Base-by-base conservation (phyloP, 2,113 vertebrate genomes). In the Maccullochella peelii region DNA sequence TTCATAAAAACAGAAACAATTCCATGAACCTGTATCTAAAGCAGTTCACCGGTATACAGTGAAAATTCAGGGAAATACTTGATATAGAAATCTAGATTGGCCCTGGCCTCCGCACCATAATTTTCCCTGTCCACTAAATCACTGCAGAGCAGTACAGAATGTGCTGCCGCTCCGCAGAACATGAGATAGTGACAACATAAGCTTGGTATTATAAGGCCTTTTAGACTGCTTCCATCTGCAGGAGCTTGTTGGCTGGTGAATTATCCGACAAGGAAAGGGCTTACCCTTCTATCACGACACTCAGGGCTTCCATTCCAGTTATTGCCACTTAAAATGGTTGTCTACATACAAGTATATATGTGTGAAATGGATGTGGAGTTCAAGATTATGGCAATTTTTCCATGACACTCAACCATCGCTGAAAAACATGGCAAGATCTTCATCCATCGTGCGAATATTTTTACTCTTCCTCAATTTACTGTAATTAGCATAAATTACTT, bases 131-230 rank as follows among this genome's bases (percentile, higher is more conserved):
- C 74, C 76, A 83, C 67, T 81, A 87, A 93, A 93, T 90, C 88
- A 86, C 55, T 81, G 88, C 76, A 83, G 89, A 86, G 88, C 55
- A 7, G 86, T 71, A 82, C 67, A 77, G 77, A 82, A 77, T 87
- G 87, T 85, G 82, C 90, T 69, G 73, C 86, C 52, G 83, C 93
- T 85, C 83, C 36, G 30, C 88, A 67, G 81, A 94, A 92, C 90
- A 95, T 82, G 89, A 94, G 90, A 93, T 93, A 92, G 89, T 92
- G 93, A 95, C 95, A 94, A 94, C 94, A 93, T 95, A 95, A 96
- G 94, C 94, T 92, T 77, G 80, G 93, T 90, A 93, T 95, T 95
- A 95, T 92, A 86, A 94, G 92, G 77, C 90, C 69, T 95, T 95
- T 95, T 90, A 92, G 87, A 92, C 93, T 80, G 93, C 92, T 91